Conservation (phyloP, 2,888 invertebrate genomes). For the Laothoe populi region DNA sequence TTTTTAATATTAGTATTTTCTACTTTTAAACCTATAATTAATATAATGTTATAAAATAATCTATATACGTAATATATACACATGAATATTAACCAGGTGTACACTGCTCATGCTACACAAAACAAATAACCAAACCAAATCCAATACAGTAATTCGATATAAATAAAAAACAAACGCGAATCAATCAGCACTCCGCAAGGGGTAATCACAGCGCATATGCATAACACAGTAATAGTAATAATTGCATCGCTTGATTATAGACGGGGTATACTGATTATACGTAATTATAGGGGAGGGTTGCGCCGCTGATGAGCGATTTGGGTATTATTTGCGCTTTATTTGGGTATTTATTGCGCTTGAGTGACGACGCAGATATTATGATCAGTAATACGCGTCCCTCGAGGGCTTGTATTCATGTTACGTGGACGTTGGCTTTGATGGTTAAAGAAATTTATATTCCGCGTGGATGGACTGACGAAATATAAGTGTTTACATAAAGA, state of each 20-base stretch:
- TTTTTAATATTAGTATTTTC: too few species aligned
- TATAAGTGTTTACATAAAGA: neutral
- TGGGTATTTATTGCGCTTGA: constrained; percentile 86
- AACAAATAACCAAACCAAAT: constrained; percentile 3
- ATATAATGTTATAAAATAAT: too few species aligned
- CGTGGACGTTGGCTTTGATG: constrained; percentile 55
- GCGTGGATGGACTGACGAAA: neutral
- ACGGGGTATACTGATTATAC: constrained; percentile 70
- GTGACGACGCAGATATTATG: constrained; percentile 84
- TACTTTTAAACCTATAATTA: too few species aligned
- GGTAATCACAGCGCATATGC: constrained; percentile 48
- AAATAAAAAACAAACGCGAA: constrained; percentile 41
- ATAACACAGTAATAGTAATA: constrained; percentile 49
- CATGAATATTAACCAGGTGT: neutral
- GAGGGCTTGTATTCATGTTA: constrained; percentile 59
- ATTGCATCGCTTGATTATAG: constrained; percentile 62
- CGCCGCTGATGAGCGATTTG: constrained; percentile 84
- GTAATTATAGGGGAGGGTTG: constrained; percentile 79
- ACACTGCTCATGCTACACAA: neutral
- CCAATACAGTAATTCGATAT: constrained; percentile 21
- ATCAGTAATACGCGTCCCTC: constrained; percentile 69
- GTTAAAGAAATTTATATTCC: neutral
- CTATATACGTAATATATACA: too few species aligned
- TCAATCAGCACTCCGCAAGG: constrained; percentile 42
- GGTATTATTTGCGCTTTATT: constrained; percentile 89